Evolutionary conservation across 2,888 invertebrate genomes (phyloP), one percentile per base, ranked within the genome.

Genomic region (Pseudococcus longispinus): DNA sequence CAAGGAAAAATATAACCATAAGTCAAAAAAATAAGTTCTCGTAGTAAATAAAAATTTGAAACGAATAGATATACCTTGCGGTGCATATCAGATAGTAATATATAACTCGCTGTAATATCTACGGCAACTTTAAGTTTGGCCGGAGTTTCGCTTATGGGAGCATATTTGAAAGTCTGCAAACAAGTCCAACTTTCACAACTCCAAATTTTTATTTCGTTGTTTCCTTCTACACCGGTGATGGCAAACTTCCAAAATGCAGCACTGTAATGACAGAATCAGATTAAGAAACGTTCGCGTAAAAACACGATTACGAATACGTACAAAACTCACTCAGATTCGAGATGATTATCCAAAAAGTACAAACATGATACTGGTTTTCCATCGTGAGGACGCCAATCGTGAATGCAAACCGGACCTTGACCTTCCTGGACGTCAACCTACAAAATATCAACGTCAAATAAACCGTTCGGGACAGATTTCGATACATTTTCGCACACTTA

Each of bases 181-280:
- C 98, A 98, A 83, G 93, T 93, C 99, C 99, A 99, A 0, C 96
- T 93, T 90, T 98, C 96, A 91, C 98, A 98, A 9, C 97, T 96
- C 98, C 98, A 98, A 82, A 95, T 92, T 91, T 98, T 98, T 86
- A 98, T 92, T 89, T 96, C 96, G 23, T 13, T 85, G 91, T 98
- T 98, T 90, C 96, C 94, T 88, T 95, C 95, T 0, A 97, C 95
- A 0, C 97, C 97, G 0, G 98, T 98, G 70, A 98, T 93, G 0
- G 96, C 97, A 91, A 95, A 98, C 91, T 97, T 97, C 98, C 99
- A 99, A 91, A 98, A 97, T 90, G 95, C 94, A 18, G 92, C 93
- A 89, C 94, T 94, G 88, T 87, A 88, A 88, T 88, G 55, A 84
- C 51, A 87, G 44, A 46, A 15, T 46, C 44, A 15, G 1, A 46